Percentiles rank a stretch among this genome's conserved stretches.
phyloP scores from a whole-genome alignment of 2,797 vertebrate species.

The Ciconia nigra region DNA sequence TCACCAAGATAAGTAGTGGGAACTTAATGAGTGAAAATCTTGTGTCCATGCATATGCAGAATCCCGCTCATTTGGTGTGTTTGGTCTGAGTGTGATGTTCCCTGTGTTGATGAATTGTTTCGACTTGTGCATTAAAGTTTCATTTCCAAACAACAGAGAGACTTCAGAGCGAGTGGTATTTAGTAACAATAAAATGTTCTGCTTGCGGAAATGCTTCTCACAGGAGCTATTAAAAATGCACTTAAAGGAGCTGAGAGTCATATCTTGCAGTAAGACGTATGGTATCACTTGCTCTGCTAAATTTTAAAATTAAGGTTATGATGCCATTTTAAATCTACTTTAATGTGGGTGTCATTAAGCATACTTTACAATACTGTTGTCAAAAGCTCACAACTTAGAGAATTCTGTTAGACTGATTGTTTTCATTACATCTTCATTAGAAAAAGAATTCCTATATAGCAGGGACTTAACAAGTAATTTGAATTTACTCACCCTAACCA shows the following conservation, averaged over 20 bases:
- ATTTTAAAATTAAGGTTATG: not conserved
- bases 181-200: constrained; percentile 39
- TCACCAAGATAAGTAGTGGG: not conserved
- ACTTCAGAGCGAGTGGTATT: not conserved
- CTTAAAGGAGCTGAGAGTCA: not conserved
- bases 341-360: not conserved
- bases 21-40: not conserved
- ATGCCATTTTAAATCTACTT: not conserved
- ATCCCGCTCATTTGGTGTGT: not conserved
- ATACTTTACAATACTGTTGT: not conserved
- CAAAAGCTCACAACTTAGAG: not conserved
- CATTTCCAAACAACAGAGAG: not conserved
- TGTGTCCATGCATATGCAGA: not conserved
- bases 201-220: constrained; percentile 1
- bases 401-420: constrained; percentile 3
- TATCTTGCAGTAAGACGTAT: not conserved
- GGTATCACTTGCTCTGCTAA: not conserved
- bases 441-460: not conserved
- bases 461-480: not conserved
- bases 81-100: not conserved
- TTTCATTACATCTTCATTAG: constrained; percentile 56
- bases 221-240: constrained; percentile 24
- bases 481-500: constrained; percentile 13
- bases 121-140: constrained; percentile 27
- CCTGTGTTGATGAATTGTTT: not conserved